Evolutionary conservation across 2,797 vertebrate genomes (phyloP), one percentile per base, ranked within the genome.

Genomic region (Rhinoraja longicauda): DNA sequence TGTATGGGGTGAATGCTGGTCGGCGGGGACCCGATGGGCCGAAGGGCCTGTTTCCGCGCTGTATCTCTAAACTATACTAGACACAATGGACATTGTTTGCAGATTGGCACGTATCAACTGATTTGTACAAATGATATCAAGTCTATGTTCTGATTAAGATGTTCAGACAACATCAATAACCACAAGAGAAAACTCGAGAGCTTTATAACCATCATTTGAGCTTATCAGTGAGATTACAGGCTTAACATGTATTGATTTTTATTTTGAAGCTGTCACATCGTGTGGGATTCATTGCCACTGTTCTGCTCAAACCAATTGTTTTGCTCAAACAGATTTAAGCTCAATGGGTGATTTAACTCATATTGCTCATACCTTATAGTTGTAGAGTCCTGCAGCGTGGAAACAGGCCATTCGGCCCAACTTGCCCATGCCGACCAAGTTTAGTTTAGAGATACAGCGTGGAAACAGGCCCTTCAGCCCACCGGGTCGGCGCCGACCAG

Each of bases 161-260:
- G 62, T 88, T 88, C 84, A 88, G 84, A 67, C 84, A 88, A 67
- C 8, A 21, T 88, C 84, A 88, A 67, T 88, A 88, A 88, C n/a
- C 84, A 24, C 84, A 88, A 67, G 84, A 67, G 84, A 17, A 36
- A 36, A 39, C 84, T 24, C 59, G n/a, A 62, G 62, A 32, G 84
- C 84, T 67, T 88, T 67, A 67, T 67, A 88, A 21, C 59, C 62
- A 36, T 88, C n/a, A 67, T 88, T 88, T 88, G n/a, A 88, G 32
- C n/a, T 64, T 32, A 62, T 21, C 59, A 88, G 8, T 88, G 19
- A 67, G 62, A 88, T 88, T 88, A 67, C 84, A 88, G n/a, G 36
- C n/a, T 88, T 67, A 21, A 36, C 13, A 36, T 36, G n/a, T 32
- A 88, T 88, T 88, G 84, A 88, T 88, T 32, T 67, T 73, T 5